Evolutionary conservation across 2,797 vertebrate species (phyloP).

Genomic region (Amblyopsis hoosieri): DNA sequence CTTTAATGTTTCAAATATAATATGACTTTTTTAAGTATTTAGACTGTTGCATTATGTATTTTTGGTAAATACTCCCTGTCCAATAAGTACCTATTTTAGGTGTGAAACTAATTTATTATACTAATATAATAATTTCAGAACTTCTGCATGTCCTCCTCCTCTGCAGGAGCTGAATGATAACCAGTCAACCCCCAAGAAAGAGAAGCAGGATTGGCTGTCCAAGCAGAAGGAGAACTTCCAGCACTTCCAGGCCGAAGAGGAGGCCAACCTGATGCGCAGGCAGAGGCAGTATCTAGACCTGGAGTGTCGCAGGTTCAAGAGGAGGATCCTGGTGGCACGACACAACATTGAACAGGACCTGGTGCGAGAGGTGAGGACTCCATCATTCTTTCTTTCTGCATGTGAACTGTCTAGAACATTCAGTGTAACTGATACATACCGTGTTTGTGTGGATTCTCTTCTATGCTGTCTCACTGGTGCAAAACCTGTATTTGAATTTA

Average conservation of each 20-base stretch:
- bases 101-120: neutral
- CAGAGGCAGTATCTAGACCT: conserved; percentile 96
- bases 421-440: no score
- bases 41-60: no score
- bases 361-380: conserved; percentile 85
- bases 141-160: conserved; percentile 12
- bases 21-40: no score
- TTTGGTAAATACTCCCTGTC: no score
- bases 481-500: no score
- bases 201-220: conserved; percentile 98
- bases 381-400: neutral
- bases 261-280: conserved; percentile 92
- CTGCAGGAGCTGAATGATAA: conserved; percentile 95
- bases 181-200: conserved; percentile 98
- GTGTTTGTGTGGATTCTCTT: no score
- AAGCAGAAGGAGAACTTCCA: conserved; percentile 99
- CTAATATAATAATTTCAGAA: neutral
- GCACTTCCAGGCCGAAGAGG: conserved; percentile 97
- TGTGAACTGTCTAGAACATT: no score
- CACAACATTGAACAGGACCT: conserved; percentile 97
- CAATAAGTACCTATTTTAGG: no score
- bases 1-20: no score
- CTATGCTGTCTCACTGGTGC: no score
- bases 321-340: conserved; percentile 93
- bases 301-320: conserved; percentile 95